Conservation (phyloP, 2,888 invertebrate genomes). For the Osedax frankpressi region DNA sequence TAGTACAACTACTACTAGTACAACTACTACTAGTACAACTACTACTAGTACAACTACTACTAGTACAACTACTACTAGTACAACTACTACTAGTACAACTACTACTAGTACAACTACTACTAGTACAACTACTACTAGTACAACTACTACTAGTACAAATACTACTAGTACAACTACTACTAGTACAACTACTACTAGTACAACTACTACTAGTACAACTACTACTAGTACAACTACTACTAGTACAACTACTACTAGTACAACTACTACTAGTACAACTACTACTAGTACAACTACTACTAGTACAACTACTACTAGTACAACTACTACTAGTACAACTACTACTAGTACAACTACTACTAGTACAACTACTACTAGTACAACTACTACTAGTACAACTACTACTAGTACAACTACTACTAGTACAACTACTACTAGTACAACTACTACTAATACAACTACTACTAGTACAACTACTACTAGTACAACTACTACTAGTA, state of each 20-base stretch:
- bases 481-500: no score
- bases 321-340: constrained; percentile 5
- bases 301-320: constrained; percentile 16
- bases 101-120: constrained; percentile 16
- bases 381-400: constrained; percentile 8
- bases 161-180: constrained; percentile 16
- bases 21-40: not conserved
- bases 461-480: no score
- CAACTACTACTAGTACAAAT: constrained; percentile 15
- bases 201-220: not conserved
- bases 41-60: constrained; percentile 14
- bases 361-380: constrained; percentile 15
- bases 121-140: constrained; percentile 13
- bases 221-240: constrained; percentile 7
- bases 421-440: no score
- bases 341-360: constrained; percentile 14
- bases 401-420: no score
- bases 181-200: constrained; percentile 17
- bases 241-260: constrained; percentile 16
- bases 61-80: constrained; percentile 18
- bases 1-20: not conserved
- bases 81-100: constrained; percentile 16
- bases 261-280: constrained; percentile 18
- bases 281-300: constrained; percentile 19
- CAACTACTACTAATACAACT: no score